These are phyloP conservation scores for Phyllotreta cruciferae DNA, from an alignment of 2,888 invertebrate species.

Conservation along the genomic window DNA sequence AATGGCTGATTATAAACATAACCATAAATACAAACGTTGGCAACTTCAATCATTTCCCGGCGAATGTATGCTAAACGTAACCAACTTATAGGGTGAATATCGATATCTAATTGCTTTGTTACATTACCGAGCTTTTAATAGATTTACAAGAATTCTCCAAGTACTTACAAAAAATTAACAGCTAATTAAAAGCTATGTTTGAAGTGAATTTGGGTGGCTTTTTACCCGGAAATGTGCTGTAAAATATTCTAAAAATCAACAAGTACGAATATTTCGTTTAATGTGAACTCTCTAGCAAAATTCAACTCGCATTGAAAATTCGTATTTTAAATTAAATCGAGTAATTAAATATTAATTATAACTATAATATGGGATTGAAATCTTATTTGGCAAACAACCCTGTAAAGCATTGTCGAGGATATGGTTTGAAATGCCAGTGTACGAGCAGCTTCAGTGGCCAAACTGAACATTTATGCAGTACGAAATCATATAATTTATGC, in stretches of 20 bases:
- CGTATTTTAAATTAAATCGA: neutral
- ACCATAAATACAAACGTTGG: conserved; percentile 59
- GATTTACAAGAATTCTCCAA: no score
- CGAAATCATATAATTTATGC: conserved; percentile 53
- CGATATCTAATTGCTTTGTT: neutral
- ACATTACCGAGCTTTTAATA: neutral
- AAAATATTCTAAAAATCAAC: neutral
- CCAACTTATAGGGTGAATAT: conserved; percentile 23
- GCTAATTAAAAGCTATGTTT: neutral
- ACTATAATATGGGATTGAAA: no score
- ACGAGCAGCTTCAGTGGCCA: conserved; percentile 32
- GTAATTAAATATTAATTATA: neutral
- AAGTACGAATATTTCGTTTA: no score
- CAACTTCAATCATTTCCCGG: conserved; percentile 59
- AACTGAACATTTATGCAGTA: conserved; percentile 52
- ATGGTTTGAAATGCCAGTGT: conserved; percentile 28
- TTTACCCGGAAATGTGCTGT: neutral
- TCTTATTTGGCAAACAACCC: conserved; percentile 8
- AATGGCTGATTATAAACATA: conserved; percentile 61
- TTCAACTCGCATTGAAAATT: neutral
- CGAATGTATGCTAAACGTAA: conserved; percentile 38
- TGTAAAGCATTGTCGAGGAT: conserved; percentile 31
- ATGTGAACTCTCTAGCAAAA: no score
- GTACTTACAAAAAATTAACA: no score
- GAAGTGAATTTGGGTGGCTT: neutral